phyloP scores from a whole-genome alignment of 2,113 vertebrate species.

The Acrocephalus arundinaceus region DNA sequence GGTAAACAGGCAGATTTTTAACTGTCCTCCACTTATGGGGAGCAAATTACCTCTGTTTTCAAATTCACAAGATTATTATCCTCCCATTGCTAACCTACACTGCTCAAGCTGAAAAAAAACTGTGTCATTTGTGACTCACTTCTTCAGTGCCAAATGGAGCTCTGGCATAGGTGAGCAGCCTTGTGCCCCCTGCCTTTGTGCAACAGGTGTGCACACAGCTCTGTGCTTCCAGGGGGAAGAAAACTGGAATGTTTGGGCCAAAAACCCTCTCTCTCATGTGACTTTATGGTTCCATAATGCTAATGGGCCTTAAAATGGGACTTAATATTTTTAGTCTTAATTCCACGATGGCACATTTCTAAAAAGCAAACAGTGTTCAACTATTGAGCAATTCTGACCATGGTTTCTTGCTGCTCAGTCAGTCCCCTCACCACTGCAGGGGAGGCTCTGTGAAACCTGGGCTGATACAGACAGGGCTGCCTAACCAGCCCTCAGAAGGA shows the following conservation, averaged over 20 bases:
- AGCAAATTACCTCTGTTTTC: background rate
- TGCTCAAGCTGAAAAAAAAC: background rate
- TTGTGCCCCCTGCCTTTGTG: background rate
- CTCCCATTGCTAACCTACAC: background rate
- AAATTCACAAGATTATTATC: background rate
- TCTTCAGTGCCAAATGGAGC: background rate
- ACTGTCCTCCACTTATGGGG: background rate
- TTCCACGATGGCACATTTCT: background rate
- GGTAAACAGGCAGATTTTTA: background rate
- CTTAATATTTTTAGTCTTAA: background rate
- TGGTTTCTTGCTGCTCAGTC: background rate
- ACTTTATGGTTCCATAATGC: background rate
- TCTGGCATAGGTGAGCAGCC: background rate
- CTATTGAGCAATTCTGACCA: background rate
- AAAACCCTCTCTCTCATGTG: background rate
- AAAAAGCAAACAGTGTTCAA: background rate
- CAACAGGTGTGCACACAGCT: background rate
- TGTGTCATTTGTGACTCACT: background rate
- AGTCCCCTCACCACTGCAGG: background rate
- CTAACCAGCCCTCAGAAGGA: background rate
- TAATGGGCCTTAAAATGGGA: background rate
- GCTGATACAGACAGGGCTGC: background rate
- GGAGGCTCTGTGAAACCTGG: background rate
- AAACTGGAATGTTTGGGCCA: background rate
- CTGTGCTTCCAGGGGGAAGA: background rate